Evolutionary conservation across 2,888 invertebrate genomes (phyloP).

Genomic region (Dryobotodes eremita): DNA sequence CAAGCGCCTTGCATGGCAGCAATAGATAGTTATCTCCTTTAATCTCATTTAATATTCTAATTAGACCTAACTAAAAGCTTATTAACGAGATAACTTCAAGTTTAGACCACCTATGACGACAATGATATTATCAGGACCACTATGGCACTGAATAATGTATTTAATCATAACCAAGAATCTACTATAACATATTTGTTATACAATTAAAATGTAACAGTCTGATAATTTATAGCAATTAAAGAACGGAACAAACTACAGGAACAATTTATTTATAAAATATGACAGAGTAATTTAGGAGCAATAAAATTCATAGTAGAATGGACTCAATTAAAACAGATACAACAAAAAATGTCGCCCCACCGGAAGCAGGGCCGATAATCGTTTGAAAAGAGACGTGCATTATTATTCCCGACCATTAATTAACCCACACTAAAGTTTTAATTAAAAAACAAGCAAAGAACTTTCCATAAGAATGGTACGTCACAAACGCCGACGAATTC

Average conservation of each 20-base stretch:
- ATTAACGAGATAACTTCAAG: conserved; percentile 47
- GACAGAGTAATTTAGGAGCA: conserved; percentile 50
- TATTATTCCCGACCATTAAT: conserved; percentile 84
- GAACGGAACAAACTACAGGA: conserved; percentile 50
- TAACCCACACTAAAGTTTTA: conserved; percentile 89
- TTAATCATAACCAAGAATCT: conserved; percentile 49
- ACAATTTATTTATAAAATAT: conserved; percentile 56
- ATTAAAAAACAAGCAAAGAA: conserved; percentile 85
- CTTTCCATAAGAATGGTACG: conserved; percentile 87
- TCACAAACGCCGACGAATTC: conserved; percentile 87
- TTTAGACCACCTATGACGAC: conserved; percentile 62
- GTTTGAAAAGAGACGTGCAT: conserved; percentile 71
- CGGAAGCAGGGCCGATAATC: conserved; percentile 72
- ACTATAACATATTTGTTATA: conserved; percentile 45
- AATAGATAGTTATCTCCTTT: conserved; percentile 31
- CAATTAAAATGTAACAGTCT: conserved; percentile 56
- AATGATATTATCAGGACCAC: conserved; percentile 55
- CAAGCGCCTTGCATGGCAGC: background rate
- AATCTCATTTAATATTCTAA: conserved; percentile 42
- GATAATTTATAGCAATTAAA: conserved; percentile 53
- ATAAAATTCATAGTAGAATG: conserved; percentile 50
- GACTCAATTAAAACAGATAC: conserved; percentile 57
- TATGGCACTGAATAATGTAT: conserved; percentile 23
- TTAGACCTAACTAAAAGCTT: conserved; percentile 43
- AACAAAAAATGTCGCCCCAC: conserved; percentile 63